Base-by-base conservation (phyloP, 2,113 vertebrate genomes). In the Entelurus aequoreus region DNA sequence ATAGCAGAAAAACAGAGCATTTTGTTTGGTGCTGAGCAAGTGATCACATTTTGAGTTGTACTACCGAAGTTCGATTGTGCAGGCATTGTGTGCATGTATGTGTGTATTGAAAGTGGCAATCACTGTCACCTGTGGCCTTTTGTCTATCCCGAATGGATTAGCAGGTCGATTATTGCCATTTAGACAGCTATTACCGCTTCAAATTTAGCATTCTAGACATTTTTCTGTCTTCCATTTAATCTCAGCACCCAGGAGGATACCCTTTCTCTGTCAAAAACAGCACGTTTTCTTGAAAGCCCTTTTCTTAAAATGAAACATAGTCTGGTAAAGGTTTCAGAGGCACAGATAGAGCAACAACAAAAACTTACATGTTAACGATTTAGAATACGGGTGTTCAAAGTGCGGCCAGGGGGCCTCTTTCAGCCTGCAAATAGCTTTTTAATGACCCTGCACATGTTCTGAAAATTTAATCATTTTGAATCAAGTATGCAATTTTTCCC, bases 101-200 rank as follows among this genome's bases (percentile, higher is more conserved):
- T 76, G 56, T 36, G 11, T 60, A 19, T 79, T 62, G 44, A 65
- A 65, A 76, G 62, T 65, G 69, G 60, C 72, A 87, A 78, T 86
- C 83, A 85, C 71, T 71, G 68, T 81, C 72, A 73, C 76, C 57
- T 66, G 62, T 74, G 74, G 70, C 65, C 66, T 72, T 84, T 76
- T 83, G 75, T 83, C 68, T 61, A 21, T 71, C 63, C 68, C 50
- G 47, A 61, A 65, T 74, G 68, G 71, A 81, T 86, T 78, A 71
- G 63, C 67, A 57, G 10, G 12, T 72, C 88, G 86, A 87, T 89
- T 87, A 85, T 72, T 72, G 66, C 77, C 66, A 72, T 85, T 86
- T 83, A 84, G 75, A 42, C 69, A 72, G 82, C 74, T 80, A 73
- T 78, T 80, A 81, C 80, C 74, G 76, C 61, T 54, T 74, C 19